phyloP scores from a whole-genome alignment of 2,797 vertebrate species.

The Eulemur rubriventer region DNA sequence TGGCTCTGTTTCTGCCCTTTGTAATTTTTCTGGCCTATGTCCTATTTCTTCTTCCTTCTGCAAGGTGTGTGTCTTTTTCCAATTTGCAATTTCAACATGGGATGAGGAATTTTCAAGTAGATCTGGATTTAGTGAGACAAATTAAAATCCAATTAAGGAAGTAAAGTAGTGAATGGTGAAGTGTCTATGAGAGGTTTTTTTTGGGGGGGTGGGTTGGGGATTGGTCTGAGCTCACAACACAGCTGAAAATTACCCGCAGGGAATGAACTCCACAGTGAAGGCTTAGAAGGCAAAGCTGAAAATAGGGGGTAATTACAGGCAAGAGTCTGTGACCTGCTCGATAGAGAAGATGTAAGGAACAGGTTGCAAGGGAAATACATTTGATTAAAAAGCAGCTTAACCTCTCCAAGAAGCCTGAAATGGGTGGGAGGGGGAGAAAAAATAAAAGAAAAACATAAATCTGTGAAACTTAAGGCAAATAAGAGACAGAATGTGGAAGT shows the following conservation, averaged over 20 bases:
- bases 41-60: not conserved
- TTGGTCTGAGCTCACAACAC: slow-evolving; percentile 58
- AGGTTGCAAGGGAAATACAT: slow-evolving; percentile 51
- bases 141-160: slow-evolving; percentile 77
- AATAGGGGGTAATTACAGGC: slow-evolving; percentile 52
- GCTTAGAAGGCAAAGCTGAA: slow-evolving; percentile 53
- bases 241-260: not conserved
- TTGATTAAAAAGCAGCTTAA: slow-evolving; percentile 72
- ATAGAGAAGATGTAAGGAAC: not conserved
- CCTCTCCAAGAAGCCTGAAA: slow-evolving; percentile 32
- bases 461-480: not conserved
- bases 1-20: not conserved
- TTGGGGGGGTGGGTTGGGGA: not conserved
- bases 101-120: slow-evolving; percentile 62
- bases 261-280: not conserved
- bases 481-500: not conserved
- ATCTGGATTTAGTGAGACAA: slow-evolving; percentile 70
- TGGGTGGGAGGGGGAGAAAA: not conserved
- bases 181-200: not conserved
- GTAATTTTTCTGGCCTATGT: not conserved
- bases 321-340: not conserved
- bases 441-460: not conserved
- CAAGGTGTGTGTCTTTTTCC: slow-evolving; percentile 51
- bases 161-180: slow-evolving; percentile 36
- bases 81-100: slow-evolving; percentile 62